phyloP scores from a whole-genome alignment of 2,888 invertebrate species.

The Hyalella azteca region DNA sequence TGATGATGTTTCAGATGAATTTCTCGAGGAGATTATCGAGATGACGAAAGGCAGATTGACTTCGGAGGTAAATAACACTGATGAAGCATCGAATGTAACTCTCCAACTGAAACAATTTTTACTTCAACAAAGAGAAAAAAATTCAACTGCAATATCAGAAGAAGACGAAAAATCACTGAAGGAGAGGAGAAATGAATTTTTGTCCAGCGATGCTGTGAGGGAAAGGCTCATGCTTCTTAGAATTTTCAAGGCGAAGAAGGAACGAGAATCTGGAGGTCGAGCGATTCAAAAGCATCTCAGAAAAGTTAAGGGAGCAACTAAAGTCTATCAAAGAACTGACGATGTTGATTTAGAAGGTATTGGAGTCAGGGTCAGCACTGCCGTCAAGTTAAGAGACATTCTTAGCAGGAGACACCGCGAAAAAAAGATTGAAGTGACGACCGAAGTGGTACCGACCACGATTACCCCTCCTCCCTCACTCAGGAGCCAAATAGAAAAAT shows the following conservation, averaged over 20 bases:
- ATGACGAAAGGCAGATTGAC: constrained; percentile 18
- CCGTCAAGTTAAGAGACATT: constrained; percentile 26
- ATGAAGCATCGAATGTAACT: constrained; percentile 26
- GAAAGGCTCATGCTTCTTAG: background rate
- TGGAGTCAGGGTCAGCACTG: constrained; percentile 19
- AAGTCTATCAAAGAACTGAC: constrained; percentile 31
- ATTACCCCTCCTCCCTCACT: constrained; percentile 11
- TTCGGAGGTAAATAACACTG: constrained; percentile 6
- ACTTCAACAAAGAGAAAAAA: background rate
- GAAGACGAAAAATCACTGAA: background rate
- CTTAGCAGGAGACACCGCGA: background rate
- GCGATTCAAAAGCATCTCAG: constrained; percentile 12
- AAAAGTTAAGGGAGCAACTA: constrained; percentile 26
- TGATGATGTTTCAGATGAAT: background rate
- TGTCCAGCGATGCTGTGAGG: constrained; percentile 19
- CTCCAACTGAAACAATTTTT: constrained; percentile 20
- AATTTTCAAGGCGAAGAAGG: constrained; percentile 32
- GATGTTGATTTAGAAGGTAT: constrained; percentile 22
- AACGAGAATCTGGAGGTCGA: background rate
- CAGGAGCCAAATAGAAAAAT: constrained; percentile 11
- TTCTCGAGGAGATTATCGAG: constrained; percentile 23
- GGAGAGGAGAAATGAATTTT: background rate
- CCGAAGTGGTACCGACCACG: background rate
- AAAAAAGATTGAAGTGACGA: background rate
- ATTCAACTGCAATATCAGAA: background rate